These are phyloP conservation scores for Plutomurus gul DNA, from an alignment of 1,140 invertebrate genomes.

Conservation along the genomic window DNA sequence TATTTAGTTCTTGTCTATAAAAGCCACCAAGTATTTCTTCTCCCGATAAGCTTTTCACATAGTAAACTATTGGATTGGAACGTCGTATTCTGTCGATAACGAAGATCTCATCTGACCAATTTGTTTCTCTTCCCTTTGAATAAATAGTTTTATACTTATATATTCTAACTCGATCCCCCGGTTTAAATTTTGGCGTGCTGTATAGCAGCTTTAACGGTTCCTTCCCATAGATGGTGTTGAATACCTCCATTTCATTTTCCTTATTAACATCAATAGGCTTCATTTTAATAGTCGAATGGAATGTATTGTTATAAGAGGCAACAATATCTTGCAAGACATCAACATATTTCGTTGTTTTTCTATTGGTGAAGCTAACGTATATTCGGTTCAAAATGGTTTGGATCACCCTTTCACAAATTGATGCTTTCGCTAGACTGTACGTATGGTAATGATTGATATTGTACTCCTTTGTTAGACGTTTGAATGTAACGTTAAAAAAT, in stretches of 20 bases:
- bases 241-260: slow-evolving; percentile 2
- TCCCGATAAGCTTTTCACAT: background rate
- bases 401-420: background rate
- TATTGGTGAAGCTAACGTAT: too few species aligned
- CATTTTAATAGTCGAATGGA: background rate
- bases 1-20: too few species aligned
- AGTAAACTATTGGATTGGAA: background rate
- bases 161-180: background rate
- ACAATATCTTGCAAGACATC: too few species aligned
- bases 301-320: background rate
- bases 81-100: background rate
- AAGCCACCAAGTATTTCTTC: background rate
- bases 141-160: background rate
- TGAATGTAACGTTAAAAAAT: background rate
- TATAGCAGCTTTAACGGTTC: background rate
- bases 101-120: background rate
- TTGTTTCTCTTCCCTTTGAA: background rate
- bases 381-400: too few species aligned
- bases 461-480: background rate
- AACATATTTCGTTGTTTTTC: too few species aligned
- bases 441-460: background rate
- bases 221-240: background rate
- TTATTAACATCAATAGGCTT: background rate
- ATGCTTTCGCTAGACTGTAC: background rate
- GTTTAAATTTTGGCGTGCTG: background rate